These are phyloP conservation scores for Upupa epops DNA, from an alignment of 2,113 vertebrate genomes.

Conservation along the genomic window DNA sequence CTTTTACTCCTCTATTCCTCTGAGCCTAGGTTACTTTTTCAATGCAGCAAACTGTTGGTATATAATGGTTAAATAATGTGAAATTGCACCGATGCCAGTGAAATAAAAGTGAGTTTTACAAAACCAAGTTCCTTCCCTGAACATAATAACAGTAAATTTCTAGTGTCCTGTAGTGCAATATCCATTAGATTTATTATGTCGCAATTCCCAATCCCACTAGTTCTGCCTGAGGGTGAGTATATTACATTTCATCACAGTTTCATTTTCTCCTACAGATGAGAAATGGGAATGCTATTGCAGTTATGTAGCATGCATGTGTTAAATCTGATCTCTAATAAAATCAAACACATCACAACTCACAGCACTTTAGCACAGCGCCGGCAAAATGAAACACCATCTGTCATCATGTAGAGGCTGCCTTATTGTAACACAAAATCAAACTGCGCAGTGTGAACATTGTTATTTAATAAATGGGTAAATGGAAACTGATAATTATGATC, in stretches of 20 bases:
- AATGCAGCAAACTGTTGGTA: conserved; percentile 78
- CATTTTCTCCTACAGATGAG: conserved; percentile 98
- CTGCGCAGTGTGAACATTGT: conserved; percentile 79
- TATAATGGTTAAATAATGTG: conserved; percentile 88
- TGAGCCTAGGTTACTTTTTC: conserved; percentile 63
- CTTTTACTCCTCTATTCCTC: conserved; percentile 49
- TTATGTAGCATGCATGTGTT: conserved; percentile 98
- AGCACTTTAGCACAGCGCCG: conserved; percentile 88
- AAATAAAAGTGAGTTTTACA: conserved; percentile 90
- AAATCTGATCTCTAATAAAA: conserved; percentile 99
- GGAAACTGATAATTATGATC: conserved; percentile 84
- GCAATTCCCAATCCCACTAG: conserved; percentile 95
- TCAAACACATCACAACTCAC: conserved; percentile 97
- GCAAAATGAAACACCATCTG: conserved; percentile 96
- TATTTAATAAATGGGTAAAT: conserved; percentile 83
- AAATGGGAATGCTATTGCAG: conserved; percentile 94
- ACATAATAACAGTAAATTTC: conserved; percentile 89
- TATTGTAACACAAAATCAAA: conserved; percentile 91
- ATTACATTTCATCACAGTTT: conserved; percentile 99
- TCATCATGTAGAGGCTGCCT: conserved; percentile 88
- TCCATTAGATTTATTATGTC: conserved; percentile 99
- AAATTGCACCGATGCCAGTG: conserved; percentile 85
- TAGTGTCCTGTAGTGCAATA: conserved; percentile 91
- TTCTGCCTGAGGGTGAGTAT: conserved; percentile 97
- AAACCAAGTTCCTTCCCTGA: conserved; percentile 79